These are phyloP conservation scores for Tuberolachnus salignus DNA, from an alignment of 2,888 invertebrate genomes.

Conservation along the genomic window DNA sequence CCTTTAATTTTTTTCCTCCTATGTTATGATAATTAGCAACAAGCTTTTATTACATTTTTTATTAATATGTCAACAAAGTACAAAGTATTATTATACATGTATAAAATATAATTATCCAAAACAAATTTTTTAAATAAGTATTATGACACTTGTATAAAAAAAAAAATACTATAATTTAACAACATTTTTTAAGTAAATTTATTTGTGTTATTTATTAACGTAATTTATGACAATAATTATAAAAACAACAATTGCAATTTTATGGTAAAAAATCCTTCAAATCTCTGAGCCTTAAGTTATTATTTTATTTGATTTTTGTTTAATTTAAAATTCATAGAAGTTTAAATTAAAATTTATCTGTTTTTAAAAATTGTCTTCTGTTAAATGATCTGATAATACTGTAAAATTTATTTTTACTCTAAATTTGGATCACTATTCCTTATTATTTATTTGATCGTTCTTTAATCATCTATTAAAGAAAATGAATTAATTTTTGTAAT, in stretches of 20 bases:
- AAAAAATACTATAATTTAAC: conserved; percentile 22
- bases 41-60: conserved; percentile 4
- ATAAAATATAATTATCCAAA: conserved; percentile 25
- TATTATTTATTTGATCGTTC: background rate
- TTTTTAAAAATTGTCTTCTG: too few species aligned
- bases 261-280: background rate
- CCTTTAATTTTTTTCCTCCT: conserved; percentile 17
- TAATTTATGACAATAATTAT: conserved; percentile 5
- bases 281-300: conserved; percentile 5
- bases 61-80: conserved; percentile 10
- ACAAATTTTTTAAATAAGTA: conserved; percentile 20
- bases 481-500: background rate
- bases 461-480: background rate
- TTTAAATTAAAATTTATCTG: background rate
- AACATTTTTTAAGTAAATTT: conserved; percentile 3
- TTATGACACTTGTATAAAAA: conserved; percentile 15
- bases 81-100: conserved; percentile 16
- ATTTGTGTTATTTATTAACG: conserved; percentile 16
- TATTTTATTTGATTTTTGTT: background rate
- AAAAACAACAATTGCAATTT: background rate
- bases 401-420: background rate
- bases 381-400: background rate
- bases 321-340: background rate
- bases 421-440: background rate
- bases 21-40: conserved; percentile 5